Base-by-base conservation (phyloP, 2,888 invertebrate species). In the Macaria notata region DNA sequence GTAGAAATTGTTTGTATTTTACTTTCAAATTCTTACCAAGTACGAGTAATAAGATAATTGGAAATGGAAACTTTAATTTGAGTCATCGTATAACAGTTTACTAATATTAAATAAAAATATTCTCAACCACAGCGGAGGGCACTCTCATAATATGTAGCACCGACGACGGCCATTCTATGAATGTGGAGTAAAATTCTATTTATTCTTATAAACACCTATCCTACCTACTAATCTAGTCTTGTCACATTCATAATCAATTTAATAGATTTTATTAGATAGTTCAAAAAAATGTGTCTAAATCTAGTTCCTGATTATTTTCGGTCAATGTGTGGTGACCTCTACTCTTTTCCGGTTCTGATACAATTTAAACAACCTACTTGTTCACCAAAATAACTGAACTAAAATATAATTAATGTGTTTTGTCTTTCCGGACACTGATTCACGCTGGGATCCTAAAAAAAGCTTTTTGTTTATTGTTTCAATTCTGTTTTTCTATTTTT, bases 261-360 rank as follows among this genome's bases (percentile, higher is more conserved):
- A 42, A 61, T 50, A 49, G 54, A 48, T 60, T 63, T 54, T 59
- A 39, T 63, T 54, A 76, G 73, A 73, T 64, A 73, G 71, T 56
- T 51, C 36, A 59, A 62, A 70, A 71, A 59, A 72, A 69, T 61
- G 64, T 54, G 62, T 70, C 71, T 61, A 54, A 50, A 53, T 8
- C 44, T 61, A 69, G 72, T 81, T 81, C 78, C 76, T 75, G 70
- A 41, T 62, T 50, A 47, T 65, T 72, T 77, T 69, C 62, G 61
- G 64, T 49, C 33, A 36, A 36, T 36, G 41, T 59, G 65, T 64
- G 48, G 54, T 63, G 67, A 64, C 71, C 68, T 70, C 64, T 51
- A 54, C 51, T 61, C 57, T 44, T 61, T 72, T 77, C 77, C 77
- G 75, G 72, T 68, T 56, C 38, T 54, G 56, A 42, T 54, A 59